Base-by-base conservation (phyloP, 2,113 vertebrate genomes). In the Dromas ardeola region DNA sequence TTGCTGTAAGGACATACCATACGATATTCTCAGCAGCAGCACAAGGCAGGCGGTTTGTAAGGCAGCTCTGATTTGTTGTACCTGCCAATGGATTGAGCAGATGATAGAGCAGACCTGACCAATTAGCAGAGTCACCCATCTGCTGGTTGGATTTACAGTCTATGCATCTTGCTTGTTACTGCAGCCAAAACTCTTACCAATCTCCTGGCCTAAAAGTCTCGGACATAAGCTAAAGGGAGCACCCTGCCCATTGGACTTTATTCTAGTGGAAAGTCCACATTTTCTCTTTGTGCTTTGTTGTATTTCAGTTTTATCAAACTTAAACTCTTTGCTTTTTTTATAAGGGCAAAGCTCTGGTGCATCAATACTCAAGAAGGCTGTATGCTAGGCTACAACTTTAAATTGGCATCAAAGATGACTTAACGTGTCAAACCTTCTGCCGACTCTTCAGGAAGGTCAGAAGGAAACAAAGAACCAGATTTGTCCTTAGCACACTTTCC, bases 401-500 rank as follows among this genome's bases (percentile, higher is more conserved):
- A 97, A 97, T 86, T 93, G 88, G 65, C 71, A 82, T 88, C 86
- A 88, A 93, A 95, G 85, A 90, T 95, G 86, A 96, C 82, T 97
- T 88, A 88, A 69, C 43, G 50, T 42, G 40, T 91, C 82, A 81
- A 85, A 93, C 81, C 81, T 77, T 72, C 59, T 73, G 56, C 79
- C 0, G 3, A 61, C 78, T 94, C 82, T 70, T 92, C 63, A 43
- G 61, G 76, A 98, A 97, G 95, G 96, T 96, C 90, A 95, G 70
- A 93, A 59, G 85, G 76, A 94, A 95, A 76, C 81, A 97, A 95
- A 95, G 91, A 95, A 34, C 61, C 58, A 76, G 81, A 85, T 95
- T 88, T 94, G 84, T 96, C 81, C 93, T 93, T 80, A 94, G 86
- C 78, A 85, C 94, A 82, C 86, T 95, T 95, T 89, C 22, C 42